Evolutionary conservation across 2,888 invertebrate genomes (phyloP).

Genomic region (Molanna angustata): DNA sequence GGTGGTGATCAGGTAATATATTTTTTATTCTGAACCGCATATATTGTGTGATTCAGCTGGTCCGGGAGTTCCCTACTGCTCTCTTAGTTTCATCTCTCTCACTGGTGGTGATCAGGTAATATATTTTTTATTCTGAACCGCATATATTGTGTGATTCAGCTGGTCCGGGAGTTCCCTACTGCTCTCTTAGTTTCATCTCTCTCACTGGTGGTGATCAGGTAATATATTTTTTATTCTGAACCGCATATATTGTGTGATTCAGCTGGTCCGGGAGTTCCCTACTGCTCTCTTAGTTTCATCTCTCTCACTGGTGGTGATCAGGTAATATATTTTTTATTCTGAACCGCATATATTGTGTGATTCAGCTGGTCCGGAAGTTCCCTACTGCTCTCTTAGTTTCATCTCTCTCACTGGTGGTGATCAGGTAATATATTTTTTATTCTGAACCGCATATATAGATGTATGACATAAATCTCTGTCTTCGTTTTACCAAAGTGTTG

Average conservation of each 20-base stretch:
- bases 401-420: conserved; percentile 81
- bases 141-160: conserved; percentile 88
- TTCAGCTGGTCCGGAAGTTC: conserved; percentile 72
- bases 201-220: conserved; percentile 71
- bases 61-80: conserved; percentile 74
- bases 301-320: conserved; percentile 81
- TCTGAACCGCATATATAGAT: no score
- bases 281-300: conserved; percentile 78
- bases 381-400: conserved; percentile 79
- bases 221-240: conserved; percentile 3
- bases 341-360: conserved; percentile 94
- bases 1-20: conserved; percentile 71
- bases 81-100: conserved; percentile 82
- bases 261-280: conserved; percentile 72
- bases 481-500: no score
- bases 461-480: no score
- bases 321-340: conserved; percentile 40
- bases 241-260: conserved; percentile 88
- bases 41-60: conserved; percentile 86
- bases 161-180: conserved; percentile 73
- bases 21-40: no score
- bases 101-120: conserved; percentile 63
- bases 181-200: conserved; percentile 79
- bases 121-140: neutral
- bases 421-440: conserved; percentile 49